A percentile compares a stretch with the other conserved stretches of the same genome.
phyloP scores from a whole-genome alignment of 2,113 vertebrate species.

The Hymenochirus boettgeri region DNA sequence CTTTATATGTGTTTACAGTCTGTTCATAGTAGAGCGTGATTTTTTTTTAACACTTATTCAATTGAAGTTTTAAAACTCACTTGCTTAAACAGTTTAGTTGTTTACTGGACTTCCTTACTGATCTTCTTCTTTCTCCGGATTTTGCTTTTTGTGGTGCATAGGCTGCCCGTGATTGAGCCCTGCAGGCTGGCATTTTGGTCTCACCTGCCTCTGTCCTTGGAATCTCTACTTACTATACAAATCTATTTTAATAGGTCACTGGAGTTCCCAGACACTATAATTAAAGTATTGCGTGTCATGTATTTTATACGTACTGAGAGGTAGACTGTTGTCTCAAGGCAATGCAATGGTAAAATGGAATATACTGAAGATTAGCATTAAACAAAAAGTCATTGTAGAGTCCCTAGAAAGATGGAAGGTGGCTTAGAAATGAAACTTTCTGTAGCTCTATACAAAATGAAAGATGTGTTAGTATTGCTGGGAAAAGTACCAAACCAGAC shows the following conservation, averaged over 20 bases:
- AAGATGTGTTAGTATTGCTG: too few relatives aligned
- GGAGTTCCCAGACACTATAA: conserved; percentile 64
- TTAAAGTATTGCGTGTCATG: conserved; percentile 67
- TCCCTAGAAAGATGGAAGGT: conserved; percentile 45
- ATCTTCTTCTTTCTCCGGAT: conserved; percentile 31
- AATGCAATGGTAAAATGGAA: conserved; percentile 51
- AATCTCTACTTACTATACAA: conserved; percentile 56
- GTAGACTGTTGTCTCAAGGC: conserved; percentile 55
- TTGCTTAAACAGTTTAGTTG: too few relatives aligned
- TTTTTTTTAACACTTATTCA: too few relatives aligned
- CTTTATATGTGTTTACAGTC: too few relatives aligned
- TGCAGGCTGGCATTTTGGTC: conserved; percentile 46
- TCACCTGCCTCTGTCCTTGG: conserved; percentile 65
- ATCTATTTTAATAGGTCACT: conserved; percentile 63
- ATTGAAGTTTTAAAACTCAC: too few relatives aligned
- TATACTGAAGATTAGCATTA: conserved; percentile 52
- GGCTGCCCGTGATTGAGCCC: conserved; percentile 44
- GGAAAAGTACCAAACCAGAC: too few relatives aligned
- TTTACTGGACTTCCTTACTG: conserved; percentile 17
- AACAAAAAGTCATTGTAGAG: conserved; percentile 47
- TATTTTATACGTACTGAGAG: conserved; percentile 48
- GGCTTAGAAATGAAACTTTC: conserved; percentile 34
- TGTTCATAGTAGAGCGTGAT: too few relatives aligned
- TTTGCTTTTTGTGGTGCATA: conserved; percentile 40
- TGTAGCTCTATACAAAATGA: conserved; percentile 27